These are phyloP conservation scores for Menidia menidia DNA, from an alignment of 2,797 vertebrate genomes.

Conservation along the genomic window DNA sequence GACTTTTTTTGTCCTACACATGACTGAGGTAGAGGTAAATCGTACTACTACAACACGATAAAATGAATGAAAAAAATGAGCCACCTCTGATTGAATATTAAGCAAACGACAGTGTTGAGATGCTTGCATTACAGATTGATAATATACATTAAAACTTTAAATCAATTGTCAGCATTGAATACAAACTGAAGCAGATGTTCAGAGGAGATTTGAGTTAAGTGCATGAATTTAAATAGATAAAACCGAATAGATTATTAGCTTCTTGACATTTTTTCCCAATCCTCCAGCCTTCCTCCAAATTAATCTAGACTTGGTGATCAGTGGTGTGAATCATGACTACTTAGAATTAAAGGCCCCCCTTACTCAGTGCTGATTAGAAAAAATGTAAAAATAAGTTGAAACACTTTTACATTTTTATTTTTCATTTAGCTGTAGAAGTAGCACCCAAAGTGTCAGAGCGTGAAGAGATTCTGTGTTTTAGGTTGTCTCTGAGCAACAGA, in stretches of 20 bases:
- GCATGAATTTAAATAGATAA: conserved; percentile 19
- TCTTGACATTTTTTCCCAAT: neutral
- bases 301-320: conserved; percentile 44
- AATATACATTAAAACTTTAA: too few relatives aligned
- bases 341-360: conserved; percentile 32
- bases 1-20: too few relatives aligned
- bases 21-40: neutral
- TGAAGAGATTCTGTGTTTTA: neutral
- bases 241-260: conserved; percentile 34
- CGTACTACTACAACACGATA: conserved; percentile 14
- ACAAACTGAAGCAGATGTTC: conserved; percentile 33
- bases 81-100: too few relatives aligned
- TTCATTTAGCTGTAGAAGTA: too few relatives aligned
- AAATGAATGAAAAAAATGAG: too few relatives aligned
- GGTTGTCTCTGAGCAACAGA: neutral
- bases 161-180: conserved; percentile 17
- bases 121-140: conserved; percentile 6
- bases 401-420: too few relatives aligned
- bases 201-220: neutral
- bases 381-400: neutral
- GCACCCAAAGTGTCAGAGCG: too few relatives aligned
- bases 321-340: conserved; percentile 25
- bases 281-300: conserved; percentile 17
- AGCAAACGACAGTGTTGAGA: too few relatives aligned
- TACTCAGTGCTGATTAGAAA: conserved; percentile 30